phyloP scores from a whole-genome alignment of 1,140 invertebrate genomes.

The Calosoma granatense region DNA sequence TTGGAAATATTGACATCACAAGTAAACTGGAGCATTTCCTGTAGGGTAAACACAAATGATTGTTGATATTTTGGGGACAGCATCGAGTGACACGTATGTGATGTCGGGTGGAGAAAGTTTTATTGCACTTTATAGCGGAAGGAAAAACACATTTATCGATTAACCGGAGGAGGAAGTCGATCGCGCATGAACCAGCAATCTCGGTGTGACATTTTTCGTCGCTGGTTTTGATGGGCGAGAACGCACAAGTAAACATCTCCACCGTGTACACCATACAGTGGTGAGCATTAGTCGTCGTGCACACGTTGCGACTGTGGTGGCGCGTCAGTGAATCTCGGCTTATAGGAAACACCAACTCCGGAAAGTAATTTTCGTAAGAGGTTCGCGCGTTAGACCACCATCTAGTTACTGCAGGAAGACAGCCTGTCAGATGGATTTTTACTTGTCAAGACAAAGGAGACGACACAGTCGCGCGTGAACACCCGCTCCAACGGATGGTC shows the following conservation, averaged over 20 bases:
- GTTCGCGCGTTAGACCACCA: not conserved
- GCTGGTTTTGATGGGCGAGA: no score
- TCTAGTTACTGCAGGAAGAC: not conserved
- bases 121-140: not conserved
- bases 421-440: constrained; percentile 8
- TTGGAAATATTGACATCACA: no score
- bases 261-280: not conserved
- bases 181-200: constrained; percentile 2
- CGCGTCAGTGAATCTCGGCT: constrained; percentile 2
- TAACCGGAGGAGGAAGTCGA: not conserved
- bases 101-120: no score
- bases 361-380: constrained; percentile 8
- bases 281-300: not conserved
- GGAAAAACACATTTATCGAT: not conserved
- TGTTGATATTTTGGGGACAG: no score
- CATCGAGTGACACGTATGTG: no score
- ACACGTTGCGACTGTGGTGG: no score
- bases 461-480: not conserved
- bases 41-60: no score
- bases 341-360: constrained; percentile 4
- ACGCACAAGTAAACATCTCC: no score
- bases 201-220: not conserved
- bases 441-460: constrained; percentile 2
- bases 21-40: no score
- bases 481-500: not conserved